Conservation (phyloP, 2,113 vertebrate species). For the Heliornis fulica region DNA sequence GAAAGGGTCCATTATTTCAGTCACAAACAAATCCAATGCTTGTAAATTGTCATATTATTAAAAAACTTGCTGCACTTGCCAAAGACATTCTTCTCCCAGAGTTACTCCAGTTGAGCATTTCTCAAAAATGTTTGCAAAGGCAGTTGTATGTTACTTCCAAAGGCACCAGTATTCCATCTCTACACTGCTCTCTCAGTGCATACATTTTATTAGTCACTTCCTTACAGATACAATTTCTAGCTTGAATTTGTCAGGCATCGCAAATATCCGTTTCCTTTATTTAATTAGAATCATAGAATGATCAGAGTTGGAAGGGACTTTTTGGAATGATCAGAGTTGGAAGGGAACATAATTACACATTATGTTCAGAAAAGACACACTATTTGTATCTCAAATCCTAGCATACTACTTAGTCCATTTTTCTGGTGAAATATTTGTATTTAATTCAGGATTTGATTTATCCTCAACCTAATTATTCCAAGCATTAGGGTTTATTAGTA, state of each 20-base stretch:
- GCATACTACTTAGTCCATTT: background rate
- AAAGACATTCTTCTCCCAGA: background rate
- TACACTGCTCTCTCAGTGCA: accelerated
- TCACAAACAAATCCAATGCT: background rate
- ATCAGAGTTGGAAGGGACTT: too few species aligned
- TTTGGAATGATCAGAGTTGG: too few species aligned
- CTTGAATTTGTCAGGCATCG: background rate
- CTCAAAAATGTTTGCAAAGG: background rate
- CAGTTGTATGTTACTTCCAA: background rate
- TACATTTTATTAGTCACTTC: background rate
- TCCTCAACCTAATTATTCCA: background rate
- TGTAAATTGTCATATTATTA: background rate
- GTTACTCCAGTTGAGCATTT: background rate
- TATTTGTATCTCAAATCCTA: background rate
- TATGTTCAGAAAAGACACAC: background rate
- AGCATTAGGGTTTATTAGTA: background rate
- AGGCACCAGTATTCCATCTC: background rate
- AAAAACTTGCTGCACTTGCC: background rate
- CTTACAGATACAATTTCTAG: background rate
- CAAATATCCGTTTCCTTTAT: background rate
- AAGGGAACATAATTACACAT: too few species aligned
- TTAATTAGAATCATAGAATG: too few species aligned
- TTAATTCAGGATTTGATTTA: background rate
- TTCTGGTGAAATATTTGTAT: background rate
- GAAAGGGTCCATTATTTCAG: background rate